phyloP scores from a whole-genome alignment of 2,888 invertebrate species.

The Drosophila dives region DNA sequence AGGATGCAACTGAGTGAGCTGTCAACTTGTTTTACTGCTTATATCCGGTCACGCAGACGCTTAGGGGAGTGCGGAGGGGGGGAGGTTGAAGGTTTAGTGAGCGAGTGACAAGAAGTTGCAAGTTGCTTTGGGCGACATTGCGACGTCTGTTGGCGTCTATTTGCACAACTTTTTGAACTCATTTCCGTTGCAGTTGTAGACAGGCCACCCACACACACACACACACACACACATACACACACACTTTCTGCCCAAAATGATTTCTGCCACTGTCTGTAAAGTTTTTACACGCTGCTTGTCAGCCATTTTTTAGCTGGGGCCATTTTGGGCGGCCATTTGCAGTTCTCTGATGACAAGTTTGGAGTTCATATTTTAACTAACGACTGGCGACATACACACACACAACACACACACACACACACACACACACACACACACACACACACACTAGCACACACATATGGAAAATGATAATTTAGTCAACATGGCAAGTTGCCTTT shows the following conservation, averaged over 20 bases:
- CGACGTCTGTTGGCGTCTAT: constrained; percentile 71
- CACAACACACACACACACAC: constrained; percentile 19
- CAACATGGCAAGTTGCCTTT: constrained; percentile 56
- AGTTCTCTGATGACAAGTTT: constrained; percentile 70
- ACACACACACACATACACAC: background rate
- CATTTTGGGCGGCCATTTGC: constrained; percentile 59
- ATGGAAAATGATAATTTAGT: constrained; percentile 78
- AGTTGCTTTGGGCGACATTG: constrained; percentile 56
- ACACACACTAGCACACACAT: constrained; percentile 42
- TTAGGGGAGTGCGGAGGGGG: background rate
- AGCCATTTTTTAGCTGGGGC: constrained; percentile 62
- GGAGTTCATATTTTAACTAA: constrained; percentile 76
- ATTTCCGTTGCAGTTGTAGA: constrained; percentile 81
- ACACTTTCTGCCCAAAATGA: constrained; percentile 63
- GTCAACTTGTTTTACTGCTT: constrained; percentile 77
- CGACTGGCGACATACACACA: constrained; percentile 61
- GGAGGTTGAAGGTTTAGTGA: background rate
- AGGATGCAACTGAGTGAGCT: constrained; percentile 44
- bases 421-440: constrained; percentile 21
- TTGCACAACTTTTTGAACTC: constrained; percentile 81
- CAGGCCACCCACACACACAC: constrained; percentile 42
- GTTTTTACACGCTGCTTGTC: constrained; percentile 65
- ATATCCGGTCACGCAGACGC: constrained; percentile 65
- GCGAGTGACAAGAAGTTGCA: constrained; percentile 21
- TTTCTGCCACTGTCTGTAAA: constrained; percentile 80